Conservation (phyloP, 1,140 invertebrate species). For the Eumeta japonica region DNA sequence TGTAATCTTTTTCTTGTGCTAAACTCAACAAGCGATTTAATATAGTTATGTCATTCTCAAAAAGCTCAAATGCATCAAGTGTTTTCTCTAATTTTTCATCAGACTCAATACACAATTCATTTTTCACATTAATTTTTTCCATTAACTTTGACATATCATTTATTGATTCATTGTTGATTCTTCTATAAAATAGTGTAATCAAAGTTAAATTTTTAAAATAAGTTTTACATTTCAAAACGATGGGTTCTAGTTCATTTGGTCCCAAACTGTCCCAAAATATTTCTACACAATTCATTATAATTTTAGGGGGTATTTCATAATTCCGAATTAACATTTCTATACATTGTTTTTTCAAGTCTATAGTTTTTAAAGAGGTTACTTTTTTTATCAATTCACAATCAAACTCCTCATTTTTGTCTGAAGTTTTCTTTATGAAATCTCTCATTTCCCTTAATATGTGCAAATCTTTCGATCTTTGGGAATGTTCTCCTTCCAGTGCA, state of each 20-base stretch:
- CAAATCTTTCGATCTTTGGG: slow-evolving; percentile 80
- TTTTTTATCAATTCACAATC: slow-evolving; percentile 53
- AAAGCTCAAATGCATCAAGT: slow-evolving; percentile 23
- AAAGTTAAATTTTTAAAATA: slow-evolving; percentile 34
- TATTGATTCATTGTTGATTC: slow-evolving; percentile 26
- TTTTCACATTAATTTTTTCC: slow-evolving; percentile 21
- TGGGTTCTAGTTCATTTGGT: slow-evolving; percentile 14
- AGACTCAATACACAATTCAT: slow-evolving; percentile 1
- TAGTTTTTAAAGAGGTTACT: slow-evolving; percentile 70
- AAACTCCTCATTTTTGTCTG: slow-evolving; percentile 47
- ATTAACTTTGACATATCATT: slow-evolving; percentile 27
- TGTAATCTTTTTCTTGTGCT: slow-evolving; percentile 41
- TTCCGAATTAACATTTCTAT: slow-evolving; percentile 69
- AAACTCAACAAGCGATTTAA: slow-evolving; percentile 40
- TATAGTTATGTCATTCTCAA: slow-evolving; percentile 45
- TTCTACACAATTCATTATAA: slow-evolving; percentile 55
- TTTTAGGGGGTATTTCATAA: slow-evolving; percentile 60
- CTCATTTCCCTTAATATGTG: slow-evolving; percentile 82
- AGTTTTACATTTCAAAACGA: slow-evolving; percentile 29
- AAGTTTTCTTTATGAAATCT: slow-evolving; percentile 60
- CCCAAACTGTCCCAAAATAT: slow-evolving; percentile 48
- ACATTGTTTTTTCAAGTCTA: slow-evolving; percentile 69
- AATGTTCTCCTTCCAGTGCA: slow-evolving; percentile 84
- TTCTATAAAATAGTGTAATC: slow-evolving; percentile 30
- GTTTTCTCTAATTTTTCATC: slow-evolving; percentile 12